Percentiles rank a stretch among this genome's conserved stretches.
Conservation (phyloP, 2,888 invertebrate genomes). For the Eustalomyia histrio region DNA sequence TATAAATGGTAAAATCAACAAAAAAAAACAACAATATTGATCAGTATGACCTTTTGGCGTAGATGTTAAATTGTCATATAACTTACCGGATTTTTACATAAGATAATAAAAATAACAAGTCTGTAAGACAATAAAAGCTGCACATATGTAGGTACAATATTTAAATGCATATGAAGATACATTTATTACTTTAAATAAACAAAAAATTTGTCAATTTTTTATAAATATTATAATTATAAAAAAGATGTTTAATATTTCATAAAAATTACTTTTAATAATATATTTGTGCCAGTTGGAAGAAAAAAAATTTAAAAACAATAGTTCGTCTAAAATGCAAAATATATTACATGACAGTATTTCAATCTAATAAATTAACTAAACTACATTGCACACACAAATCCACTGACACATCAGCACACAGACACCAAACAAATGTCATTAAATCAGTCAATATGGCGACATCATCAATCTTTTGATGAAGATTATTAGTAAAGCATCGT, state of each 20-base stretch:
- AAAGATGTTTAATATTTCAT: constrained; percentile 32
- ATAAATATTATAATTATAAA: constrained; percentile 39
- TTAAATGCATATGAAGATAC: neutral
- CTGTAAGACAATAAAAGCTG: too few relatives aligned
- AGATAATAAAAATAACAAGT: too few relatives aligned
- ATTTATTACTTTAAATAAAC: neutral
- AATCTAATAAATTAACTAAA: constrained; percentile 46
- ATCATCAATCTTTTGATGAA: constrained; percentile 68
- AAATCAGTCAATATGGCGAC: constrained; percentile 71
- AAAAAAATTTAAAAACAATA: too few relatives aligned
- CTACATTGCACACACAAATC: constrained; percentile 39
- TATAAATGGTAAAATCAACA: too few relatives aligned
- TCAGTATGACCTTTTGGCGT: too few relatives aligned
- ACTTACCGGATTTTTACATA: too few relatives aligned
- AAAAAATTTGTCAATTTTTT: neutral
- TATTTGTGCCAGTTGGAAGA: neutral
- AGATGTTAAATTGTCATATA: too few relatives aligned
- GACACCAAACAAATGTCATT: constrained; percentile 67
- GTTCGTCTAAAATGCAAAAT: constrained; percentile 7
- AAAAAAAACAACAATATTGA: too few relatives aligned
- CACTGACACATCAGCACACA: neutral
- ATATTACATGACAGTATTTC: constrained; percentile 39
- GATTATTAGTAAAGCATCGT: constrained; percentile 1
- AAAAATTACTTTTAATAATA: constrained; percentile 13
- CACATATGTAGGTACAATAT: too few relatives aligned